Evolutionary conservation across 2,113 vertebrate species (phyloP).

Genomic region (Pomatorhinus ruficollis): DNA sequence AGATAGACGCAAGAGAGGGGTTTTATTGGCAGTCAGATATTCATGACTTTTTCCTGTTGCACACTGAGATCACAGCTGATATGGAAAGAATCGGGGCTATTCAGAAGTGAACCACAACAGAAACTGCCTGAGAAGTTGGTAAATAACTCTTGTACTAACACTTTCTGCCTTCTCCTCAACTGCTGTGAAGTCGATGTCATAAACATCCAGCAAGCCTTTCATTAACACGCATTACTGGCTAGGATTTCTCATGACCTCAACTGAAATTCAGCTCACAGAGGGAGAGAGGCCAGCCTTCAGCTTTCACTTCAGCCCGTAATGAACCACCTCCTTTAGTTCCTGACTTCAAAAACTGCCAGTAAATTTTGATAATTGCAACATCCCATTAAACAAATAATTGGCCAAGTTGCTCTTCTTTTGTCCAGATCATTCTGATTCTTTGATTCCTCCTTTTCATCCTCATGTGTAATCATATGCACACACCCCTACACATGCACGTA

Average conservation of each 20-base stretch:
- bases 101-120: not conserved
- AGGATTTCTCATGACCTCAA: slow-evolving; percentile 6
- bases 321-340: not conserved
- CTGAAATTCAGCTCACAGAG: not conserved
- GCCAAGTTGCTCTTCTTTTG: not conserved
- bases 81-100: not conserved
- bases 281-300: not conserved
- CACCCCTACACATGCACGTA: not conserved
- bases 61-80: not conserved
- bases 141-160: not conserved
- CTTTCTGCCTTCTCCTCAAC: not conserved
- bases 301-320: not conserved
- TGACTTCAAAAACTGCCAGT: not conserved
- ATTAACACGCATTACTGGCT: not conserved
- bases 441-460: not conserved
- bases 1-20: not conserved
- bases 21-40: not conserved
- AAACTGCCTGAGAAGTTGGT: not conserved
- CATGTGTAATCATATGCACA: not conserved
- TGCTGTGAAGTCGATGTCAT: rapidly evolving
- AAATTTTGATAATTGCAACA: not conserved
- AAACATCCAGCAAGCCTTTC: not conserved
- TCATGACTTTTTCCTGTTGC: not conserved
- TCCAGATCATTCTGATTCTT: not conserved
- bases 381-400: not conserved